Conservation (phyloP, 2,888 invertebrate genomes). For the Polietes domitor region DNA sequence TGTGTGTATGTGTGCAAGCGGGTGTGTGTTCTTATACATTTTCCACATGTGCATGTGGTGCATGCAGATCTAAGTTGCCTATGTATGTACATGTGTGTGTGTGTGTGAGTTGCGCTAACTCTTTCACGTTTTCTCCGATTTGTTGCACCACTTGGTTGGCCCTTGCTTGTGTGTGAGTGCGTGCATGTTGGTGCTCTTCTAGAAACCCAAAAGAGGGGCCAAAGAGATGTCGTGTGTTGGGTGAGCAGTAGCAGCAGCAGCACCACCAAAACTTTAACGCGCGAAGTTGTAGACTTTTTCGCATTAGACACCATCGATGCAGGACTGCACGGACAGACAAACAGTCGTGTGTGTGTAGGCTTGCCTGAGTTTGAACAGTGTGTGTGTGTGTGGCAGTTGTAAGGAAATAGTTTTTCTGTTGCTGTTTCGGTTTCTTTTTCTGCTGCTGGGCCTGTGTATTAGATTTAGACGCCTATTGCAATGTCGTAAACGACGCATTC, state of each 20-base stretch:
- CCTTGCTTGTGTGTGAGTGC: constrained; percentile 22
- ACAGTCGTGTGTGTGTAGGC: background rate
- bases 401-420: constrained; percentile 62
- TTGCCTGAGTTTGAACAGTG: no score
- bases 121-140: constrained; percentile 16
- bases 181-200: constrained; percentile 17
- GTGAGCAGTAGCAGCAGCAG: constrained; percentile 11
- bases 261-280: background rate
- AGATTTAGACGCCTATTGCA: constrained; percentile 63
- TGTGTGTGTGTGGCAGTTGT: constrained; percentile 12
- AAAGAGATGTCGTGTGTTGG: background rate
- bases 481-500: constrained; percentile 60
- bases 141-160: constrained; percentile 22
- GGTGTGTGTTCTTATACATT: background rate
- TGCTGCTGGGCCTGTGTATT: constrained; percentile 52
- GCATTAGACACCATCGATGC: background rate
- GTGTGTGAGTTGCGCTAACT: constrained; percentile 36
- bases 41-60: constrained; percentile 21
- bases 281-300: constrained; percentile 42
- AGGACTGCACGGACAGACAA: background rate
- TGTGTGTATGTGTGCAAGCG: background rate
- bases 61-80: background rate
- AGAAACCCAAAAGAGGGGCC: constrained; percentile 19
- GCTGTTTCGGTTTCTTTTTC: constrained; percentile 32
- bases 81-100: background rate